phyloP scores from a whole-genome alignment of 2,797 vertebrate species.

The Semotilus atromaculatus region DNA sequence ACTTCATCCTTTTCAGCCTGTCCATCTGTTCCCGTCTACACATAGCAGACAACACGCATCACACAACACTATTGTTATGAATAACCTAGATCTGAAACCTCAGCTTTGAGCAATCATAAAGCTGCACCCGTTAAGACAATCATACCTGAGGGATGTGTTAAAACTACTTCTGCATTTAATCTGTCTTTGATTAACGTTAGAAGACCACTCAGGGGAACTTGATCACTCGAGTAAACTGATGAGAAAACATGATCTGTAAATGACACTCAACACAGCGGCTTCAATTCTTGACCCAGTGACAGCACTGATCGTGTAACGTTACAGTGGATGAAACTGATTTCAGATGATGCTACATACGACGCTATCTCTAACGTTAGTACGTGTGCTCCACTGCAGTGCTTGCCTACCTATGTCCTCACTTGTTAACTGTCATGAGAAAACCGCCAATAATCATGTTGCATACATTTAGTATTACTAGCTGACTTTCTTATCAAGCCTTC shows the following conservation, averaged over 20 bases:
- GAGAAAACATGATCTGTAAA: background rate
- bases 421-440: background rate
- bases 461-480: background rate
- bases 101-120: background rate
- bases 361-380: conserved; percentile 14
- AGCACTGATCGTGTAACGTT: background rate
- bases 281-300: background rate
- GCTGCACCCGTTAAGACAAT: background rate
- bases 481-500: background rate
- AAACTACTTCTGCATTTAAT: conserved; percentile 7
- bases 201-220: background rate
- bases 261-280: background rate
- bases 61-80: conserved; percentile 4
- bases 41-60: background rate
- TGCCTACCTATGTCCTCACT: background rate
- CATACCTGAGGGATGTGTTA: background rate
- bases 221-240: background rate
- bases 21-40: conserved; percentile 58
- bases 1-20: conserved; percentile 43
- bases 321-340: background rate
- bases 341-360: conserved; percentile 7
- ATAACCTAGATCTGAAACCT: conserved; percentile 1
- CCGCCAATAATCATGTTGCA: background rate
- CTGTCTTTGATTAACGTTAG: background rate
- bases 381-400: conserved; percentile 3